Conservation (phyloP, 2,113 vertebrate genomes). For the Hydropotes inermis region DNA sequence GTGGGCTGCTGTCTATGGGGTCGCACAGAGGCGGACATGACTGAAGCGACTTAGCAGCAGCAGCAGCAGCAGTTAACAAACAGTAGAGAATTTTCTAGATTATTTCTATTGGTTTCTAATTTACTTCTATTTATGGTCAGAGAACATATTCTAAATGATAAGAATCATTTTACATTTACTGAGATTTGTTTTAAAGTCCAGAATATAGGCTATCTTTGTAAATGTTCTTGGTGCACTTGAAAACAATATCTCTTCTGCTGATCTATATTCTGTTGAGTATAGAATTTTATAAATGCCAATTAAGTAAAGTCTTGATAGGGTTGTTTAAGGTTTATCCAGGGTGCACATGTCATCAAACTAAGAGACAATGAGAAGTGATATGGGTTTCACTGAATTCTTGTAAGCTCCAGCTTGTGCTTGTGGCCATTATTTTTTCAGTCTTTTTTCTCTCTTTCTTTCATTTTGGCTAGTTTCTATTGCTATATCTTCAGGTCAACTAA, state of each 20-base stretch:
- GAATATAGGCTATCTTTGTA: neutral
- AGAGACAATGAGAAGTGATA: neutral
- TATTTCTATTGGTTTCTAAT: neutral
- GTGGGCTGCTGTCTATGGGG: too few relatives aligned
- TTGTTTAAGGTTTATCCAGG: neutral
- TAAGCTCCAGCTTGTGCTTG: neutral
- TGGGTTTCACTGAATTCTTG: neutral
- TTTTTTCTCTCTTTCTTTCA: neutral
- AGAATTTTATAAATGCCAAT: neutral
- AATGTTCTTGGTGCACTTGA: neutral
- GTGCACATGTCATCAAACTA: neutral
- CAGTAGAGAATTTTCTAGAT: neutral
- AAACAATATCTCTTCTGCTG: neutral
- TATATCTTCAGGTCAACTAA: neutral
- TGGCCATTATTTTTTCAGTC: neutral
- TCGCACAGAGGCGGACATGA: too few relatives aligned
- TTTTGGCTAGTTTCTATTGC: neutral
- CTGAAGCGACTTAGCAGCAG: too few relatives aligned
- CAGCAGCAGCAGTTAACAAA: neutral
- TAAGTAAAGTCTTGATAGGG: neutral
- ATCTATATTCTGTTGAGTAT: neutral
- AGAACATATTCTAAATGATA: neutral
- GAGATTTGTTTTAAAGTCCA: neutral
- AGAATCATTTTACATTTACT: neutral
- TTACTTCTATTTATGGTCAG: neutral